Percentiles rank a stretch among this genome's conserved stretches.
These are phyloP conservation scores for Eretmochelys imbricata DNA, from an alignment of 2,113 vertebrate genomes.

Conservation along the genomic window DNA sequence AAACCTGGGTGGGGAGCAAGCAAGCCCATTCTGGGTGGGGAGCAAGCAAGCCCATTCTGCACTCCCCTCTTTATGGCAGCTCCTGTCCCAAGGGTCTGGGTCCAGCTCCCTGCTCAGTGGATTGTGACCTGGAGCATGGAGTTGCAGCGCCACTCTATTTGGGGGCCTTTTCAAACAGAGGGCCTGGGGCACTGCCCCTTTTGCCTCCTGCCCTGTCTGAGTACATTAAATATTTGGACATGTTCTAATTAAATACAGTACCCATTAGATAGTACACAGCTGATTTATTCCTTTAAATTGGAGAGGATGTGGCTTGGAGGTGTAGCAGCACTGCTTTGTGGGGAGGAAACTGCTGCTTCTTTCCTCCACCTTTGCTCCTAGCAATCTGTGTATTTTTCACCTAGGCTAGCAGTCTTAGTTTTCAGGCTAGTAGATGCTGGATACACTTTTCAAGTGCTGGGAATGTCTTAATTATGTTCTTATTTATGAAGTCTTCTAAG, in stretches of 20 bases:
- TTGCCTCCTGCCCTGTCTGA: too few relatives aligned
- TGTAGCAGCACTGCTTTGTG: neutral
- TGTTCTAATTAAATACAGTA: neutral
- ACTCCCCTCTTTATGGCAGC: too few relatives aligned
- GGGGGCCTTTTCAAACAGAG: too few relatives aligned
- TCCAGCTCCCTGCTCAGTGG: too few relatives aligned
- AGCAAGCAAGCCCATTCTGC: too few relatives aligned
- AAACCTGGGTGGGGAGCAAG: too few relatives aligned
- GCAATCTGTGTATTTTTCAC: neutral
- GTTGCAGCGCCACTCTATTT: too few relatives aligned
- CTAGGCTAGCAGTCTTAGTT: neutral
- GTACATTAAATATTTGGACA: too few relatives aligned
- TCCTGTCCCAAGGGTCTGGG: too few relatives aligned
- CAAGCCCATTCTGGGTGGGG: too few relatives aligned
- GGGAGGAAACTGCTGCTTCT: neutral
- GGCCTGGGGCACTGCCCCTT: too few relatives aligned
- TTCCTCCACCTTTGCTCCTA: neutral
- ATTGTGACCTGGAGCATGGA: too few relatives aligned
- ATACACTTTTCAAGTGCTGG: neutral
- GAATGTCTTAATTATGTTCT: neutral
- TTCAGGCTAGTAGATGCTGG: neutral
- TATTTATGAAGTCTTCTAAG: neutral
- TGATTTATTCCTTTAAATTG: neutral
- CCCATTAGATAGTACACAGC: neutral
- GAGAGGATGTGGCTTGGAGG: neutral